Evolutionary conservation across 1,140 invertebrate species (phyloP), one percentile per base, ranked within the genome.

Genomic region (Diabrotica virgifera): DNA sequence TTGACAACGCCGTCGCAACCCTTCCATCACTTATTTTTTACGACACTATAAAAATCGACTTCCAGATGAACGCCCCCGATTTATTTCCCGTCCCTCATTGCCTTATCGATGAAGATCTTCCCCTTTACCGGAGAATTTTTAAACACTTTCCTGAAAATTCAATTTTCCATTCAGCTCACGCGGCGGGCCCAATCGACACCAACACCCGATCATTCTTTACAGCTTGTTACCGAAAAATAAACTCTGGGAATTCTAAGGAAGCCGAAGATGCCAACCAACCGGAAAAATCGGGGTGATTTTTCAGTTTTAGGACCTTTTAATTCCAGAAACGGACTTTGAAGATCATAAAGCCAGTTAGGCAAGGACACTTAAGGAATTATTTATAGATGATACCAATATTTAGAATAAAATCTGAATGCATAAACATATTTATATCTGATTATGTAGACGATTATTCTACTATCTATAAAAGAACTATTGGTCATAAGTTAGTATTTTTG

Each of bases 181-280:
- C 40, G 40, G 40, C 40, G 40, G 40, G 40, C n/a, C 40, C 40
- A 46, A 46, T 46, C 40, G 40, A 46, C 40, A 46, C 40, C 40
- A n/a, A n/a, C 40, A 46, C 40, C 40, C 40, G 40, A 46, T 46
- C 40, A 46, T 46, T 46, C 40, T 46, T 46, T 46, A 46, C 40
- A 46, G 40, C 40, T 46, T 46, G 40, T 46, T 46, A 46, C 40
- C 40, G 40, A 46, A 46, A 46, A 46, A 46, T 46, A 46, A 46
- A 46, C 40, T 46, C 24, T 2, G 40, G n/a, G 6, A 46, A 46
- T 46, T 46, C n/a, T n/a, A 5, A 46, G 40, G 4, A 46, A 46
- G 2, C n/a, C 40, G n/a, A 46, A 8, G 40, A 46, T 10, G 40
- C n/a, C 40, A 46, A 46, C 40, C 40, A 5, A 46, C n/a, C 8